Percentiles rank a stretch among this genome's conserved stretches.
Conservation (phyloP, 2,797 vertebrate species). For the Sternotherus odoratus region DNA sequence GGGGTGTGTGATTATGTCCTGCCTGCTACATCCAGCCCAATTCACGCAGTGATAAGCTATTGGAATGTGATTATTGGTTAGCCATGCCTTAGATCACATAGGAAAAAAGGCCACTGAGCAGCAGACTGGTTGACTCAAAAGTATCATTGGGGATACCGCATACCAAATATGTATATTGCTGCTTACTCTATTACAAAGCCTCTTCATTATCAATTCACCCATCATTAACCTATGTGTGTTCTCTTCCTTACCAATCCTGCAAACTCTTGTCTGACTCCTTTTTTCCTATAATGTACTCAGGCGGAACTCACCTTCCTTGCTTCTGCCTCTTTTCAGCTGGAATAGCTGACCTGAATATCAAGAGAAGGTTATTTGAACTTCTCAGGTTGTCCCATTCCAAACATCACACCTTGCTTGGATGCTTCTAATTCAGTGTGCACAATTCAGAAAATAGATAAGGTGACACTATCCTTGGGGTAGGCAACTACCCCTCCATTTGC, state of each 20-base stretch:
- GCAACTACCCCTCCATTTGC: not conserved
- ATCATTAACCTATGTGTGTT: not conserved
- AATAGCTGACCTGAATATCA: not conserved
- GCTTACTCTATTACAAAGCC: not conserved
- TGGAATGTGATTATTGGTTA: not conserved
- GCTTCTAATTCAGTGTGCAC: not conserved
- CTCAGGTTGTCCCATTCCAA: not conserved
- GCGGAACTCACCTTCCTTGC: too few species aligned
- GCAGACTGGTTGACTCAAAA: not conserved
- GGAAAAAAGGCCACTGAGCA: not conserved
- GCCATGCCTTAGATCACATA: not conserved
- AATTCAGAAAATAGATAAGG: not conserved
- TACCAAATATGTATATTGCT: not conserved
- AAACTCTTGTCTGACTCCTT: not conserved
- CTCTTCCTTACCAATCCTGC: not conserved
- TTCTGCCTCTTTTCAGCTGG: not conserved
- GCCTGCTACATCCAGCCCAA: not conserved
- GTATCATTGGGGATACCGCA: not conserved
- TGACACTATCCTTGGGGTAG: not conserved
- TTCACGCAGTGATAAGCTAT: not conserved
- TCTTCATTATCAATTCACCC: not conserved
- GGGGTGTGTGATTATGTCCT: not conserved
- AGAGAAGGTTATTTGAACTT: not conserved
- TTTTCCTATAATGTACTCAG: not conserved
- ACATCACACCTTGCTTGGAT: not conserved